Evolutionary conservation across 2,797 vertebrate genomes (phyloP), one percentile per base, ranked within the genome.

Genomic region (Xenopus petersii): DNA sequence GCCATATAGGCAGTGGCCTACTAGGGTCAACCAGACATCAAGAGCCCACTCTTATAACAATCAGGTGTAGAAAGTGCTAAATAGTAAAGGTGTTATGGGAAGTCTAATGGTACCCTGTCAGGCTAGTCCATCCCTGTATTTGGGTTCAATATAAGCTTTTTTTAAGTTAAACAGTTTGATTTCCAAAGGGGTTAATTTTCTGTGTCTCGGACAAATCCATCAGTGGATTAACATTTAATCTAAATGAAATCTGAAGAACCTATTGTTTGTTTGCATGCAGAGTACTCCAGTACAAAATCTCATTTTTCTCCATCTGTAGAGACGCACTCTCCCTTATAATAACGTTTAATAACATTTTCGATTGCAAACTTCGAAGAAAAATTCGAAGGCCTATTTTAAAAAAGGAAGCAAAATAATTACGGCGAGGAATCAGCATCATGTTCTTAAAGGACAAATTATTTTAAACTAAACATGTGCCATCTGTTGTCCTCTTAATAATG

Each of bases 381-480:
- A 79, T 65, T 21, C 21, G 1, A 21, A 21, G 21, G 21, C 21
- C 13, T 17, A 74, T 73, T 79, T 79, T 78, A 70, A 62, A 79
- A 74, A 74, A 30, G 61, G 66, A 68, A 69, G 61, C 36, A 65
- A 80, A 82, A 80, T 61, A 80, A 33, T 72, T 82, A 71, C 72
- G 2, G 26, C 26, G 4, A 30, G 85, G 74, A 83, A 83, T 87
- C 81, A 46, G 80, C 77, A 79, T 80, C 58, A 80, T 85, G 75
- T 88, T 51, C 4, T 87, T 87, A 86, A 87, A 83, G 82, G 86
- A 83, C 80, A 87, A 85, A 88, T 88, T 86, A 82, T 83, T 80
- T 79, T 81, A 83, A 86, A 87, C 84, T 85, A 88, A 85, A 84
- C 82, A 81, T 81, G 80, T 80, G 79, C 87, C 86, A 87, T 88